Base-by-base conservation (phyloP, 2,797 vertebrate species). In the Platalea minor region DNA sequence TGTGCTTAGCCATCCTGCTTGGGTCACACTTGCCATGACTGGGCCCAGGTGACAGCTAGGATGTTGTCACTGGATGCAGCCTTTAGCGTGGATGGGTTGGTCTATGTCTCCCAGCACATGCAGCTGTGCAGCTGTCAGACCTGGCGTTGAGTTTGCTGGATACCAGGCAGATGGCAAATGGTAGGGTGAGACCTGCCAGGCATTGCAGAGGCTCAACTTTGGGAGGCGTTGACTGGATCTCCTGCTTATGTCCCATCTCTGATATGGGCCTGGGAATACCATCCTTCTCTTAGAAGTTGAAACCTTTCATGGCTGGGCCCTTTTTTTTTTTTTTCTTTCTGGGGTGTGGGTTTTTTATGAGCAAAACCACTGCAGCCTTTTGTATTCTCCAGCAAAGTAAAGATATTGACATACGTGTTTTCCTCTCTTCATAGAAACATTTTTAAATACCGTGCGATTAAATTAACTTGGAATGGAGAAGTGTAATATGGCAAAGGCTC, bases 391-490 rank as follows among this genome's bases (percentile, higher is more conserved):
- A 80, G 67, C 8, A 41, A 86, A 74, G 26, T 48, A 26, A 31
- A 57, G 51, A n/a, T 77, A 90, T 60, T 59, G 80, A 73, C 3
- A 0, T 60, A 65, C 43, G 77, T 35, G 19, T 96, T 96, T 95
- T 84, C 53, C 29, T 82, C 70, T 95, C 70, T 79, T 87, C 54
- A 26, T 13, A 78, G 74, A 48, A 76, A 46, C 39, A 20, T 91
- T 93, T 86, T 87, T 82, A 95, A 95, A 26, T 29, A 74, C 61
- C 2, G 1, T 65, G 39, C 84, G 78, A 91, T 92, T 92, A 88
- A 91, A 96, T 91, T 85, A 85, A 84, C 91, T 82, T 70, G 63
- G 43, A 93, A 61, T 56, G 50, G 63, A 65, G 57, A 93, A 91
- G 59, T 1, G 0, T 57, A 45, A 46, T 72, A 54, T 50, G 33